phyloP scores from a whole-genome alignment of 1,140 invertebrate species.

The Tetragonula clypearis region DNA sequence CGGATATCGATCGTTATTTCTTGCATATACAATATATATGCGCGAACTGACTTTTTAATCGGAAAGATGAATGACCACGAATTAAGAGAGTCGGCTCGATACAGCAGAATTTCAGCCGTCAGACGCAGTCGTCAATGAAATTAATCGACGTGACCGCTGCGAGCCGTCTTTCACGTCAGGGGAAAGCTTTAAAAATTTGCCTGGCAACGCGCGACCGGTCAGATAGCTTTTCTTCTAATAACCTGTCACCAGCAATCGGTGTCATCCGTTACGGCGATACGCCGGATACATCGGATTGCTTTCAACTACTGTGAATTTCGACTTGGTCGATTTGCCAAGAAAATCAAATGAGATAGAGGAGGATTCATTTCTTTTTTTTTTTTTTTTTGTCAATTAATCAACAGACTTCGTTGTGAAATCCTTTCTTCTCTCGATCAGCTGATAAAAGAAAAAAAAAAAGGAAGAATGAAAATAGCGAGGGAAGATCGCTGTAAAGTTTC shows the following conservation, averaged over 20 bases:
- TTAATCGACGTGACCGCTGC: conserved; percentile 7
- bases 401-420: neutral
- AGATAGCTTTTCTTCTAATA: neutral
- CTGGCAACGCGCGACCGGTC: neutral
- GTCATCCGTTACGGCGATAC: neutral
- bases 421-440: neutral
- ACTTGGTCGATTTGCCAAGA: neutral
- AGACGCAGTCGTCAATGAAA: neutral
- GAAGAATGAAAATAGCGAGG: too few species aligned
- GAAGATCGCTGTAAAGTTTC: too few species aligned
- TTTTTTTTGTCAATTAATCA: too few species aligned
- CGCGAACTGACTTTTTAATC: neutral
- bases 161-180: neutral
- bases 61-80: neutral
- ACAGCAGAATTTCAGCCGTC: neutral
- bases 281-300: neutral
- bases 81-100: neutral
- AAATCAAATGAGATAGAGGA: too few species aligned
- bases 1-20: too few species aligned
- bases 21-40: neutral
- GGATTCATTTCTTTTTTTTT: too few species aligned
- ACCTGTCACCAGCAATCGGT: neutral
- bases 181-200: neutral
- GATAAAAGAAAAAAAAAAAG: too few species aligned
- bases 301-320: neutral